A percentile compares a stretch with the other conserved stretches of the same genome.
Conservation (phyloP, 2,888 invertebrate species). For the Frankliniella intonsa region DNA sequence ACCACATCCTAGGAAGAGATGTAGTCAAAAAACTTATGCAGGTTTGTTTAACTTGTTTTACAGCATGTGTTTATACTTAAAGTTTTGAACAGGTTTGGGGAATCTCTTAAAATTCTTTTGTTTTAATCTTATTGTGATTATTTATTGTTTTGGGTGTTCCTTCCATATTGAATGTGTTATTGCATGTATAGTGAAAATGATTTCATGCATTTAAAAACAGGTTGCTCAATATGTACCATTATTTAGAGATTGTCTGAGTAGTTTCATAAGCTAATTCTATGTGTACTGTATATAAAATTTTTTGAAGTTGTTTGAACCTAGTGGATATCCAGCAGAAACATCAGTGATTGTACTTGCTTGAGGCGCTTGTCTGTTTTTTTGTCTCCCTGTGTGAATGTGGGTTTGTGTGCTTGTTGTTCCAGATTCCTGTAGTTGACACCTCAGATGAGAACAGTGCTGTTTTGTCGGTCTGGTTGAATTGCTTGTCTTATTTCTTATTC, state of each 20-base stretch:
- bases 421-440: constrained; percentile 40
- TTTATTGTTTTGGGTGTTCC: too few relatives aligned
- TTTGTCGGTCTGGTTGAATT: constrained; percentile 33
- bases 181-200: too few relatives aligned
- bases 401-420: constrained; percentile 35
- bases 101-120: not conserved
- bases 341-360: too few relatives aligned
- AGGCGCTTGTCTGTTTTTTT: too few relatives aligned
- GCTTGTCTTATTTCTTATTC: not conserved
- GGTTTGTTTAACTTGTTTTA: constrained; percentile 48
- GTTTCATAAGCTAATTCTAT: too few relatives aligned
- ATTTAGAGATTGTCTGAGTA: too few relatives aligned
- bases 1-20: constrained; percentile 78
- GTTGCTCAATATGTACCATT: too few relatives aligned
- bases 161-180: too few relatives aligned
- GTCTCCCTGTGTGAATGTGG: not conserved
- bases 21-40: constrained; percentile 84
- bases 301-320: too few relatives aligned
- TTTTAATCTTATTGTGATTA: not conserved
- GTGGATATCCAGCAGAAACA: too few relatives aligned
- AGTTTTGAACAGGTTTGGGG: constrained; percentile 4
- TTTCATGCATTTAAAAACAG: too few relatives aligned
- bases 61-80: not conserved
- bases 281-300: too few relatives aligned
- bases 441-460: constrained; percentile 39